Evolutionary conservation across 2,888 invertebrate genomes (phyloP), one percentile per base, ranked within the genome.

Genomic region (Liopterus haemorrhoidalis): DNA sequence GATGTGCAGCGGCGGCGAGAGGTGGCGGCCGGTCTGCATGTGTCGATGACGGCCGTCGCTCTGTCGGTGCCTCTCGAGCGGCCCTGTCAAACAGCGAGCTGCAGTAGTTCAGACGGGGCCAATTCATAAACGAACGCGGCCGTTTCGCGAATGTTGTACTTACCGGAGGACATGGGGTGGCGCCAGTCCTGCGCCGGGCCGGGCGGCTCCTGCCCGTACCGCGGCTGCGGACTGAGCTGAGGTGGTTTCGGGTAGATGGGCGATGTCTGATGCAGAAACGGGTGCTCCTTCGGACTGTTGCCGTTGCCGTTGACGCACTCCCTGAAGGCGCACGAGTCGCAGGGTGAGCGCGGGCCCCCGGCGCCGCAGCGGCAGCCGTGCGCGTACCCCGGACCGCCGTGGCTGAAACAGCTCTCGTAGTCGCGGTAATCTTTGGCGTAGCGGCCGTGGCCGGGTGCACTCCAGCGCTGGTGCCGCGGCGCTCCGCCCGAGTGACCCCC

Each of bases 1-100:
- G 57, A 75, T 72, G 59, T 72, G 73, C 46, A 75, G 60, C 16
- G 74, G 74, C 14, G 75, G 74, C 11, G 75, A 72, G 52, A 72
- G 69, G 52, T 69, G 69, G 6, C 67, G 61, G 12, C n/a, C n/a
- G n/a, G n/a, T n/a, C n/a, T n/a, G n/a, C 5, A 32, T 20, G 11
- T 20, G 30, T 12, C 42, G 38, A 39, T 28, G 0, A 50, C 70
- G 8, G 60, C 63, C n/a, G n/a, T n/a, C n/a, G n/a, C n/a, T n/a
- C n/a, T n/a, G n/a, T 40, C 70, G 3, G 16, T 67, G 35, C 41
- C 71, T 59, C 56, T 65, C 47, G 61, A 63, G 69, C 60, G 65
- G 70, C 2, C 59, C 70, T 57, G n/a, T 70, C 31, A 57, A 70
- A 16, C 65, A 70, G n/a, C n/a, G n/a, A n/a, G n/a, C n/a, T n/a